Evolutionary conservation across 2,888 invertebrate genomes (phyloP).

Genomic region (Cabera pusaria): DNA sequence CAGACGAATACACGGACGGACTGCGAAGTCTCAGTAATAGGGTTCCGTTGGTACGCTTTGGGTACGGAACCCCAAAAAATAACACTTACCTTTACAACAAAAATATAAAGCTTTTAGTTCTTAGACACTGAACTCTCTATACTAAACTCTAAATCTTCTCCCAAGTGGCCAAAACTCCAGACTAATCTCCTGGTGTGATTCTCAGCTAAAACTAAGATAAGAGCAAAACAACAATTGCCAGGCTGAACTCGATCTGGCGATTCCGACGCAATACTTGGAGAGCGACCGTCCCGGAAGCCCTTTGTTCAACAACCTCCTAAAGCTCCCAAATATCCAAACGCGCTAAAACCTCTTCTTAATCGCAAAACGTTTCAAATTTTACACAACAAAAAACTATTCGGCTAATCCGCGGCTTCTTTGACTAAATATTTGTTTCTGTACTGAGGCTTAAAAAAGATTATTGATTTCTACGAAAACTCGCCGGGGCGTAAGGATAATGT

Average conservation of each 20-base stretch:
- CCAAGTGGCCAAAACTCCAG: not conserved
- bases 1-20: too few species aligned
- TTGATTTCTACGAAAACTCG: conserved; percentile 75
- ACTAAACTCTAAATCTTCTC: too few species aligned
- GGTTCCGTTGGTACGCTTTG: too few species aligned
- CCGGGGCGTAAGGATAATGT: conserved; percentile 70
- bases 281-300: conserved; percentile 66
- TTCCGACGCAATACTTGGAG: conserved; percentile 59
- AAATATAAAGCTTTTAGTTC: too few species aligned
- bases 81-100: too few species aligned
- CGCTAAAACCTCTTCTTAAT: conserved; percentile 72
- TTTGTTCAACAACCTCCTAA: conserved; percentile 56
- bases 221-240: conserved; percentile 45
- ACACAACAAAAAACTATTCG: conserved; percentile 62
- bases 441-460: conserved; percentile 75
- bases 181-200: conserved; percentile 28
- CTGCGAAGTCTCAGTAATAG: too few species aligned
- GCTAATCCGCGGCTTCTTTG: conserved; percentile 79
- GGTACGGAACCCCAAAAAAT: too few species aligned
- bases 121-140: too few species aligned
- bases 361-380: conserved; percentile 73
- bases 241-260: conserved; percentile 60
- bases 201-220: conserved; percentile 37
- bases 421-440: conserved; percentile 75
- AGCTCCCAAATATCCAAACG: conserved; percentile 59